phyloP scores from a whole-genome alignment of 2,888 invertebrate genomes.

The Caenorhabditis japonica region DNA sequence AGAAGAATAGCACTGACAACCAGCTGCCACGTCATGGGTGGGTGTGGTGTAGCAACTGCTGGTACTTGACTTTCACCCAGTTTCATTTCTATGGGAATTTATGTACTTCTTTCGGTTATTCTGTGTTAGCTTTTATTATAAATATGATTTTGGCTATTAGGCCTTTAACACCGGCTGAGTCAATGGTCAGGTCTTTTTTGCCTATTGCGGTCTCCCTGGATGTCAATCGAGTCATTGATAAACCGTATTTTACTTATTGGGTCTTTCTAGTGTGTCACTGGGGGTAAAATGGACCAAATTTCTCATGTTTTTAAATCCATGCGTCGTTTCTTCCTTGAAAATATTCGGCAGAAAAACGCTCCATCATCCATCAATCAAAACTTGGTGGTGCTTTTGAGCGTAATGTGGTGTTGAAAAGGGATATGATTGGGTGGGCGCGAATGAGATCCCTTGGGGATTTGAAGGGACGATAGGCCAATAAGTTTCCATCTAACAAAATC shows the following conservation, averaged over 20 bases:
- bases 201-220: no score
- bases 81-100: no score
- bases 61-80: no score
- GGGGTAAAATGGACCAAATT: no score
- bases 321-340: constrained; percentile 15
- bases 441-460: constrained; percentile 34
- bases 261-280: no score
- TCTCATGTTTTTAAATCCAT: constrained; percentile 1
- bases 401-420: constrained; percentile 49
- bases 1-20: constrained; percentile 11
- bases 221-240: no score
- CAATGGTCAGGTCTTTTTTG: no score
- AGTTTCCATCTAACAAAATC: not conserved
- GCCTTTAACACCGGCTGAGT: no score
- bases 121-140: no score
- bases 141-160: no score
- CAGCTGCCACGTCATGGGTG: constrained; percentile 41
- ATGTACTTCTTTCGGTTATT: no score
- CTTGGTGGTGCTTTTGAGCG: constrained; percentile 15
- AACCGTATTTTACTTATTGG: no score
- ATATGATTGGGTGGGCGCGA: constrained; percentile 39
- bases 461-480: not conserved
- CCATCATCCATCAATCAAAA: constrained; percentile 44
- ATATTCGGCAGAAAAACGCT: constrained; percentile 21
- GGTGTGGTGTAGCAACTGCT: not conserved